Conservation (phyloP, 2,113 vertebrate species). For the Picathartes gymnocephalus region DNA sequence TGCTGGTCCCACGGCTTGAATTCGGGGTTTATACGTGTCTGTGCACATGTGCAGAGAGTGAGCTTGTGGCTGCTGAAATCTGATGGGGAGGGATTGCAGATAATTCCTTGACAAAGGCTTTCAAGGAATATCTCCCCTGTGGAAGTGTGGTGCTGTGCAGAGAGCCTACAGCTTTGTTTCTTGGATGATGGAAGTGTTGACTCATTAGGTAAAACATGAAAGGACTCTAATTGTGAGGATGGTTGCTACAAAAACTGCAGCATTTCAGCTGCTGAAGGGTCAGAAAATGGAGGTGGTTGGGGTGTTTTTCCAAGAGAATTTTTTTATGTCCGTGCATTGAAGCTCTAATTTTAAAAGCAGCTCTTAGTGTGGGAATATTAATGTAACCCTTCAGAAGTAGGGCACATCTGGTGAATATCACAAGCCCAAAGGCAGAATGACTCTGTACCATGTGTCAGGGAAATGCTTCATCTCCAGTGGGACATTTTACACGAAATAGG, state of each 20-base stretch:
- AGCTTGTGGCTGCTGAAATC: background rate
- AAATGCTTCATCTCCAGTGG: constrained; percentile 38
- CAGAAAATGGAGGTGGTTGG: background rate
- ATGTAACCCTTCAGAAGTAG: constrained; percentile 47
- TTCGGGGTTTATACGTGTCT: rapidly evolving
- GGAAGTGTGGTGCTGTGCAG: background rate
- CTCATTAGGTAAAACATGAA: background rate
- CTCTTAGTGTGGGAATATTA: constrained; percentile 31
- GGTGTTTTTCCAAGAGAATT: background rate
- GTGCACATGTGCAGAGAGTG: rapidly evolving
- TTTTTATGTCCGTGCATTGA: background rate
- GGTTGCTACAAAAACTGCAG: background rate
- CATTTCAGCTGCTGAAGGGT: background rate
- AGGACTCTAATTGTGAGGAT: background rate
- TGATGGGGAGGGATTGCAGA: background rate
- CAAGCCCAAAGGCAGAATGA: constrained; percentile 13
- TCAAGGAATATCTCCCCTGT: background rate
- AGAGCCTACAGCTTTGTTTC: background rate
- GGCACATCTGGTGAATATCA: constrained; percentile 39
- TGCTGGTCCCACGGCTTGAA: background rate
- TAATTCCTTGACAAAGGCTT: background rate
- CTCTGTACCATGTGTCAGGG: constrained; percentile 6
- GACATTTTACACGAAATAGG: background rate
- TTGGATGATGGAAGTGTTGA: background rate
- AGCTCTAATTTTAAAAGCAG: constrained; percentile 34